These are phyloP conservation scores for Crocuta crocuta DNA, from an alignment of 2,113 vertebrate genomes.

Conservation along the genomic window DNA sequence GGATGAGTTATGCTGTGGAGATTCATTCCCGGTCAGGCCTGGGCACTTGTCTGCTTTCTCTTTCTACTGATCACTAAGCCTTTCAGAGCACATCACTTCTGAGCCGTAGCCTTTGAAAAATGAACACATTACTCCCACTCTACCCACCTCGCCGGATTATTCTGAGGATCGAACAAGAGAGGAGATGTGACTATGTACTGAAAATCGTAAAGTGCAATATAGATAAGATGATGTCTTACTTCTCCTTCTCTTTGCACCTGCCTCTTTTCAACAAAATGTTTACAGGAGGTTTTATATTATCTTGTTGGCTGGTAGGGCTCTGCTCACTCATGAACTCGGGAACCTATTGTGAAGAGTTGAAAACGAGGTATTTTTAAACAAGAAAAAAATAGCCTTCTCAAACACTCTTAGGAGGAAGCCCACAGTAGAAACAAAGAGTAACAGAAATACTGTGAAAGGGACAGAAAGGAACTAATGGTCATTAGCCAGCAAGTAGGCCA, in stretches of 20 bases:
- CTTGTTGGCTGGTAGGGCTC: not conserved
- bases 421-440: not conserved
- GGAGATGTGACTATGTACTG: not conserved
- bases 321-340: not conserved
- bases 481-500: not conserved
- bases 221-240: not conserved
- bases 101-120: not conserved
- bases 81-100: not conserved
- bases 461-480: not conserved
- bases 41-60: not conserved
- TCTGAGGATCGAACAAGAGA: not conserved
- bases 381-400: not conserved
- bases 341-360: not conserved
- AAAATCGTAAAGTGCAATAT: not conserved
- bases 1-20: not conserved
- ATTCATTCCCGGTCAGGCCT: not conserved
- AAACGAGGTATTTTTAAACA: slow-evolving; percentile 2
- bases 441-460: not conserved
- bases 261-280: not conserved
- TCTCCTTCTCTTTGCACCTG: not conserved
- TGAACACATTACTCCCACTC: not conserved
- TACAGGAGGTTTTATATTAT: not conserved
- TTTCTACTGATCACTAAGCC: not conserved
- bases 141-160: not conserved
- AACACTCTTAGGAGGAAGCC: not conserved